Evolutionary conservation across 1,140 invertebrate genomes (phyloP).

Genomic region (Cardiocondyla obscurior): DNA sequence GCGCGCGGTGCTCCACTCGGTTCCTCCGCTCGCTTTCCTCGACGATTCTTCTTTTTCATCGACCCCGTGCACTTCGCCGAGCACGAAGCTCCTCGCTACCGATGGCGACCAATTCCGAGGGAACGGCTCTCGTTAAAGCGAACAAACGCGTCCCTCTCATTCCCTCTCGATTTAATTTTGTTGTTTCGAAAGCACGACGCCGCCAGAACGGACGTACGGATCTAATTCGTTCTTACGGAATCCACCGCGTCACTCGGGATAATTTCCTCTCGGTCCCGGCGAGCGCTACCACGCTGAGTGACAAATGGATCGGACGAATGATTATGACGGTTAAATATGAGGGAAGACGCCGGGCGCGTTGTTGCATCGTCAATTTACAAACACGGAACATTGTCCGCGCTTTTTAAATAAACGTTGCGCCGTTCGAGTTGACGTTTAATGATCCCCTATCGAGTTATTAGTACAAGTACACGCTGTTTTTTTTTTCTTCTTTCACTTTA

Average conservation of each 20-base stretch:
- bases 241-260: conserved; percentile 46
- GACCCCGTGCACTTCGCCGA: conserved; percentile 28
- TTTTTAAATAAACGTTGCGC: conserved; percentile 22
- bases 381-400: conserved; percentile 23
- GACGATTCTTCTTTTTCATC: not conserved
- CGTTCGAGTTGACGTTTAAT: conserved; percentile 16
- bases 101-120: conserved; percentile 15
- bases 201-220: conserved; percentile 11
- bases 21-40: not conserved
- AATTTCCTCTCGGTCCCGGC: conserved; percentile 40
- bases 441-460: not conserved
- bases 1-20: not conserved
- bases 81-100: conserved; percentile 16
- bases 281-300: conserved; percentile 46
- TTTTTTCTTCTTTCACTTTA: not conserved
- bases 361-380: conserved; percentile 36
- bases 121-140: conserved; percentile 9
- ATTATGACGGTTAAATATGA: conserved; percentile 56
- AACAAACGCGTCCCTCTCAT: not conserved
- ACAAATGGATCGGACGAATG: conserved; percentile 53
- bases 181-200: not conserved
- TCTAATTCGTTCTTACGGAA: conserved; percentile 47
- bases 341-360: conserved; percentile 33
- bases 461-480: not conserved
- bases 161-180: conserved; percentile 15